Evolutionary conservation across 2,888 invertebrate genomes (phyloP).

Genomic region (Eretmocerus hayati): DNA sequence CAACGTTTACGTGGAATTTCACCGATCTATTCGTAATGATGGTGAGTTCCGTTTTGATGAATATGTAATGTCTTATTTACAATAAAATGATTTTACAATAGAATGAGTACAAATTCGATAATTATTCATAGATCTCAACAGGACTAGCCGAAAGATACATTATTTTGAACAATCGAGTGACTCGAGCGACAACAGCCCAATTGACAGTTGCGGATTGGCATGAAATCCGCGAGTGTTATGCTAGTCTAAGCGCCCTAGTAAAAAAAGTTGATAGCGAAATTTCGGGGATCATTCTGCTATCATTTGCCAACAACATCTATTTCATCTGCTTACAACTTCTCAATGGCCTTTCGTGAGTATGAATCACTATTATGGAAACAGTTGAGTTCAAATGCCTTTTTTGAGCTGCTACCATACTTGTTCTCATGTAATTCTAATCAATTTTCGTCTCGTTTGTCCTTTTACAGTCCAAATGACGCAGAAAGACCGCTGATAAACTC

Average conservation of each 20-base stretch:
- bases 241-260: conserved; percentile 56
- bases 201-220: conserved; percentile 50
- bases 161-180: conserved; percentile 52
- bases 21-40: conserved; percentile 67
- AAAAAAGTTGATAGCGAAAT: conserved; percentile 55
- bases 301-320: conserved; percentile 64
- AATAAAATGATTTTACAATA: background rate
- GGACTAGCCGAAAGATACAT: conserved; percentile 61
- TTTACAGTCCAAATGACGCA: conserved; percentile 20
- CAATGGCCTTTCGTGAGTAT: conserved; percentile 59
- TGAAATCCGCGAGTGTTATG: conserved; percentile 58
- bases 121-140: conserved; percentile 34
- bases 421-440: too few species aligned
- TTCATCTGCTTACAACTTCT: conserved; percentile 68
- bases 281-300: conserved; percentile 57
- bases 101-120: background rate
- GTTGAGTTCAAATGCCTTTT: background rate
- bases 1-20: conserved; percentile 67
- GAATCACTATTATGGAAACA: background rate
- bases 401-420: too few species aligned
- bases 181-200: conserved; percentile 43
- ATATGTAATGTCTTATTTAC: too few species aligned
- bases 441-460: background rate
- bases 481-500: conserved; percentile 30
- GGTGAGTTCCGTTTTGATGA: conserved; percentile 52